These are phyloP conservation scores for Pleuronectes platessa DNA, from an alignment of 2,113 vertebrate genomes.

Conservation along the genomic window DNA sequence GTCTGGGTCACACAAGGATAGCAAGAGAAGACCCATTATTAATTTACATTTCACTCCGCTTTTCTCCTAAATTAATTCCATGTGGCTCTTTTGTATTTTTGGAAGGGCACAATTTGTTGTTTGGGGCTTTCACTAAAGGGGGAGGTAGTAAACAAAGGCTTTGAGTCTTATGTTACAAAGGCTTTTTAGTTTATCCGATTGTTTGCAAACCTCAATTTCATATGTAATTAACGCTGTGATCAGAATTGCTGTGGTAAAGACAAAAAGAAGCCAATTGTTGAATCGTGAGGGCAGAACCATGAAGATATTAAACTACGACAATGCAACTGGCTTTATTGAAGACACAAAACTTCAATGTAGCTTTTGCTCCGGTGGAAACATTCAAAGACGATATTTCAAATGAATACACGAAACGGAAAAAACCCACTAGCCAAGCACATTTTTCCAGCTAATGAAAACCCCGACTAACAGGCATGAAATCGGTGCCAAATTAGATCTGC, in stretches of 20 bases:
- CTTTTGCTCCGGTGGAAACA: conserved; percentile 6
- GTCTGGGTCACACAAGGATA: conserved; percentile 11
- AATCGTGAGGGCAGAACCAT: conserved; percentile 7
- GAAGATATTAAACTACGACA: conserved; percentile 13
- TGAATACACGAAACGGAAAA: conserved; percentile 1
- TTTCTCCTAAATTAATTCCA: conserved; percentile 40
- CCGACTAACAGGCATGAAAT: neutral
- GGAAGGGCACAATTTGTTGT: conserved; percentile 27
- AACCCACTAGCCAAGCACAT: neutral
- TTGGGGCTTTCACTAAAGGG: conserved; percentile 13
- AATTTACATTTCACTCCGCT: conserved; percentile 20
- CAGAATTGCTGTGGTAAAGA: conserved; percentile 40
- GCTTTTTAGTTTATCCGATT: conserved; percentile 43
- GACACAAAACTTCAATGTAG: neutral
- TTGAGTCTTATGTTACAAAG: conserved; percentile 41
- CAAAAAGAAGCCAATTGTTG: conserved; percentile 18
- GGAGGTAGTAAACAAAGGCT: conserved; percentile 43
- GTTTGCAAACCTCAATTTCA: conserved; percentile 24
- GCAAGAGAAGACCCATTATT: conserved; percentile 16
- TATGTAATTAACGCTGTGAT: conserved; percentile 39
- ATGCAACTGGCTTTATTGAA: conserved; percentile 13
- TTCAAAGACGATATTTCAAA: conserved; percentile 7
- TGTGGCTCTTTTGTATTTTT: conserved; percentile 25
- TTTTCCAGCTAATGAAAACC: conserved; percentile 10
- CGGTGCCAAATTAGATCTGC: conserved; percentile 15